Evolutionary conservation across 2,888 invertebrate genomes (phyloP).

Genomic region (Heliothis peltigera): DNA sequence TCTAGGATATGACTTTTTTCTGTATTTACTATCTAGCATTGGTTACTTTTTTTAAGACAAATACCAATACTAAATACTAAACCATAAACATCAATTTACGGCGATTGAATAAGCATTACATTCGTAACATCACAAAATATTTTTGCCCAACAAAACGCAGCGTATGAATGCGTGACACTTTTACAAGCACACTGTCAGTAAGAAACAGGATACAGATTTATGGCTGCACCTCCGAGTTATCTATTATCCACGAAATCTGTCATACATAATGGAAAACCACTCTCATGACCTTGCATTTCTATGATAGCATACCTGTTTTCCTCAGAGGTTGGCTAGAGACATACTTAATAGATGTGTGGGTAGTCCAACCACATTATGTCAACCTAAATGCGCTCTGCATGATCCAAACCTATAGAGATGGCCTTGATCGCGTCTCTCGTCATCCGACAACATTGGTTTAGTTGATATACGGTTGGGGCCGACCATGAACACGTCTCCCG

Average conservation of each 20-base stretch:
- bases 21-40: too few species aligned
- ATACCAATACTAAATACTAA: too few species aligned
- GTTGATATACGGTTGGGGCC: too few species aligned
- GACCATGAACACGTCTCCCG: too few species aligned
- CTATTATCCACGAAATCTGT: slow-evolving; percentile 1
- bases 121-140: background rate
- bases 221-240: background rate
- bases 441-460: too few species aligned
- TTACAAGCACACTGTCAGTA: background rate
- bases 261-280: slow-evolving; percentile 2
- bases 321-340: background rate
- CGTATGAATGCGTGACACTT: background rate
- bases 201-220: slow-evolving; percentile 1
- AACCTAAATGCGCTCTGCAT: too few species aligned
- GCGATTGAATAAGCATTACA: background rate
- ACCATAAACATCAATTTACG: background rate
- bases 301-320: background rate
- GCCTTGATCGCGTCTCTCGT: too few species aligned
- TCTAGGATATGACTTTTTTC: too few species aligned
- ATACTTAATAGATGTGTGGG: background rate
- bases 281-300: slow-evolving; percentile 2
- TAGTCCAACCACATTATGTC: too few species aligned
- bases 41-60: too few species aligned
- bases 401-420: too few species aligned
- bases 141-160: background rate